Base-by-base conservation (phyloP, 2,797 vertebrate species). In the Hoplostethus atlanticus region DNA sequence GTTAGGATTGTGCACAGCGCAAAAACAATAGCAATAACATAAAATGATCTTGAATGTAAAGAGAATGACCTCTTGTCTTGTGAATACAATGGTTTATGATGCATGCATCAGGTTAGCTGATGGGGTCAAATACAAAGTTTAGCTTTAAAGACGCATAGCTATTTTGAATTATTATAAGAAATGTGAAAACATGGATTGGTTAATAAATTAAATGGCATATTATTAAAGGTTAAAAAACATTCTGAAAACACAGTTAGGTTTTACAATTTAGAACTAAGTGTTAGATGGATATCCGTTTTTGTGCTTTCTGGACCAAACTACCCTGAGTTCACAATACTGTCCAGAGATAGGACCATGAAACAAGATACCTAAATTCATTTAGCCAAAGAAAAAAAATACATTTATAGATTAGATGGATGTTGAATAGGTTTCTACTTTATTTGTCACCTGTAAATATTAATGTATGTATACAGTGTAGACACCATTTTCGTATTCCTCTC, bases 1-100 rank as follows among this genome's bases (percentile, higher is more conserved):
- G 54, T 84, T 79, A 58, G 80, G 59, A 81, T 71, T 25, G 52
- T 61, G 59, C 59, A 68, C 69, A 5, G 60, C 84, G 84, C 85
- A 81, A 83, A 83, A 81, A 79, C 64, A 75, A 90, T 77, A 93
- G 90, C 90, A 93, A 93, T 92, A 94, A 94, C 44, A 68, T 74
- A 51, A 77, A 77, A 76, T 61, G 68, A 85, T 82, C 77, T 81
- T 83, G 82, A 93, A 90, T 85, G 81, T 88, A 78, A 77, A 73
- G 70, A 48, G 64, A 84, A 73, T 17, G 76, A 79, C 70, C 67
- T 79, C 71, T 83, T 36, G 70, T 89, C 84, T 86, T 74, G 83
- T 87, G 73, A 83, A 73, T 84, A 71, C 67, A 76, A 50, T 76
- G 66, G 87, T 75, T 87, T 83, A 84, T 78, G 79, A 83, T 85